Percentiles rank a stretch among this genome's conserved stretches.
phyloP scores from a whole-genome alignment of 2,888 invertebrate species.

The Oscheius onirici region DNA sequence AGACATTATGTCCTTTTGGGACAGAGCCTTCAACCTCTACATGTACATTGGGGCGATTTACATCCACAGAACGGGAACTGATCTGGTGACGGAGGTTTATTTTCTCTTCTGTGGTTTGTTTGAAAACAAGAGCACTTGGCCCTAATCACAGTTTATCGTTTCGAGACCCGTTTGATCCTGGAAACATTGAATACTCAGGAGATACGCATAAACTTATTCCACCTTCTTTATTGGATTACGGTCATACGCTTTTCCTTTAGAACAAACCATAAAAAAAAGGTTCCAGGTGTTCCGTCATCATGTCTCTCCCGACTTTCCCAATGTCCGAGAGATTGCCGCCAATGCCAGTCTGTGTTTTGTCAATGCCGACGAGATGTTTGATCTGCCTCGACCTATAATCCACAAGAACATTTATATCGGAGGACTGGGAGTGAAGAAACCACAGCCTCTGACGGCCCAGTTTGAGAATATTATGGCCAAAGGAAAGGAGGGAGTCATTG shows the following conservation, averaged over 20 bases:
- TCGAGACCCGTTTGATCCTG: no score
- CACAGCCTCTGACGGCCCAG: conserved; percentile 42
- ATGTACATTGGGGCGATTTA: conserved; percentile 57
- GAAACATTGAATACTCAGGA: no score
- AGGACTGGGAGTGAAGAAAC: conserved; percentile 46
- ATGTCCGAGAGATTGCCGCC: conserved; percentile 57
- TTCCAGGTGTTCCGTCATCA: conserved; percentile 48
- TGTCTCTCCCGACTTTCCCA: conserved; percentile 56
- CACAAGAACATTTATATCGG: conserved; percentile 50
- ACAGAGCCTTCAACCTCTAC: conserved; percentile 58
- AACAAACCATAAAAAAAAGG: background rate
- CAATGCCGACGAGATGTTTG: conserved; percentile 53
- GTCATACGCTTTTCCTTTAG: no score
- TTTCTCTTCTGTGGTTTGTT: background rate
- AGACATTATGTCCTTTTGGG: conserved; percentile 61
- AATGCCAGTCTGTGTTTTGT: conserved; percentile 52
- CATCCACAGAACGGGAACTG: conserved; percentile 54
- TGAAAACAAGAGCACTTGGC: no score
- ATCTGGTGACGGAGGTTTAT: conserved; percentile 44
- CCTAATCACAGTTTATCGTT: no score
- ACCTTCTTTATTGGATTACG: no score
- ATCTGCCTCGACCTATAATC: conserved; percentile 51
- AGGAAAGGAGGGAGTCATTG: conserved; percentile 54
- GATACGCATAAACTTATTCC: no score
- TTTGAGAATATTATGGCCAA: conserved; percentile 50